Percentiles rank a stretch among this genome's conserved stretches.
Evolutionary conservation across 2,888 invertebrate genomes (phyloP).

Genomic region (Ethmia dodecea): DNA sequence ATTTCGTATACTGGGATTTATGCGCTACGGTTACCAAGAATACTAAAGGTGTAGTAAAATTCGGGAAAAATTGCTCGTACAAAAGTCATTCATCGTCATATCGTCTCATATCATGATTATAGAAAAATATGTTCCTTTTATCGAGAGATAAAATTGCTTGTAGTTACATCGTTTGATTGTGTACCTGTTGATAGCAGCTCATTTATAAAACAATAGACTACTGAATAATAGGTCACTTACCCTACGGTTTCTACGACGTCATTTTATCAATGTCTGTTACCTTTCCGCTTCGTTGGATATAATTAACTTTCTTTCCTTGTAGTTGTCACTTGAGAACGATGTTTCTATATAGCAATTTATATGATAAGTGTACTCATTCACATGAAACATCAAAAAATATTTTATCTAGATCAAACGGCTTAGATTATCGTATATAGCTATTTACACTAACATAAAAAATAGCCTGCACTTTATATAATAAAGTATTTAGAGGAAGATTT

Average conservation of each 20-base stretch:
- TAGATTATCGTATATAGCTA: conserved; percentile 51
- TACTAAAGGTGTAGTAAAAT: no score
- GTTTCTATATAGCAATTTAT: conserved; percentile 13
- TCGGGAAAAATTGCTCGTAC: conserved; percentile 10
- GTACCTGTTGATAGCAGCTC: conserved; percentile 3
- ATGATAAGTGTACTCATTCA: conserved; percentile 5
- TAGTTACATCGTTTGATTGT: conserved; percentile 16
- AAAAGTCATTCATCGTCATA: conserved; percentile 60
- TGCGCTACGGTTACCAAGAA: no score
- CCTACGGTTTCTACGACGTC: no score
- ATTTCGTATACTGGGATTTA: no score
- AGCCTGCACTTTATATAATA: conserved; percentile 62
- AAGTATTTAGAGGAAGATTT: conserved; percentile 43
- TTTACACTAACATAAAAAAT: conserved; percentile 50
- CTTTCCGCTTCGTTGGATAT: neutral
- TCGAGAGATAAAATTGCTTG: conserved; percentile 18
- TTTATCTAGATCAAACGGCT: conserved; percentile 38
- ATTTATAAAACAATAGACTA: conserved; percentile 11
- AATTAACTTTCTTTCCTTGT: no score
- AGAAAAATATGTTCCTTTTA: conserved; percentile 26
- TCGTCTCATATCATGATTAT: conserved; percentile 60
- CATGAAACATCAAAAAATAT: conserved; percentile 17
- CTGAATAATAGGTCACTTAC: neutral
- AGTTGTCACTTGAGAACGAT: no score
- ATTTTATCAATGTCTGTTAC: neutral